Percentiles rank a stretch among this genome's conserved stretches.
Conservation (phyloP, 2,888 invertebrate species). For the Didymodactylos carnosus region DNA sequence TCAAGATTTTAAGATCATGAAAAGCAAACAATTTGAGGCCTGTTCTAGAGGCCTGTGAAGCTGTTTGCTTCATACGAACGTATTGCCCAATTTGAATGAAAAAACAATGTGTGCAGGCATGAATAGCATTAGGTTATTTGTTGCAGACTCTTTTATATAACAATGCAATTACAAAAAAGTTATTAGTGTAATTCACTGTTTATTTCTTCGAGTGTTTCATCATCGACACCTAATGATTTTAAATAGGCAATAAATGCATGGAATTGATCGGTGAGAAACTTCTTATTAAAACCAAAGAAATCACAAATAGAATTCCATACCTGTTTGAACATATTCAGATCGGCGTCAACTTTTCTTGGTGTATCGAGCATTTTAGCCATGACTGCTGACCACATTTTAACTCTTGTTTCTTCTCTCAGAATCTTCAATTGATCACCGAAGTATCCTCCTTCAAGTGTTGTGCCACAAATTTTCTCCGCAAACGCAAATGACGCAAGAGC, state of each 20-base stretch:
- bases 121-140: too few species aligned
- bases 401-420: neutral
- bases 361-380: neutral
- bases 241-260: neutral
- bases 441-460: neutral
- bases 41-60: too few species aligned
- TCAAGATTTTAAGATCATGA: too few species aligned
- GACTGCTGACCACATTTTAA: neutral
- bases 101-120: too few species aligned
- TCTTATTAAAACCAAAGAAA: neutral
- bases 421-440: neutral
- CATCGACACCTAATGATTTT: neutral
- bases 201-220: neutral
- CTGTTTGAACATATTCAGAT: neutral
- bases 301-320: neutral
- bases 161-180: too few species aligned
- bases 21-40: too few species aligned
- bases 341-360: neutral
- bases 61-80: too few species aligned
- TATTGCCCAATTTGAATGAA: too few species aligned
- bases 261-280: neutral
- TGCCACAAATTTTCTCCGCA: neutral
- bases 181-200: neutral
- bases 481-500: neutral
- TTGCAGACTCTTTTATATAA: too few species aligned